Evolutionary conservation across 2,888 invertebrate species (phyloP).

Genomic region (Odontothrips loti): DNA sequence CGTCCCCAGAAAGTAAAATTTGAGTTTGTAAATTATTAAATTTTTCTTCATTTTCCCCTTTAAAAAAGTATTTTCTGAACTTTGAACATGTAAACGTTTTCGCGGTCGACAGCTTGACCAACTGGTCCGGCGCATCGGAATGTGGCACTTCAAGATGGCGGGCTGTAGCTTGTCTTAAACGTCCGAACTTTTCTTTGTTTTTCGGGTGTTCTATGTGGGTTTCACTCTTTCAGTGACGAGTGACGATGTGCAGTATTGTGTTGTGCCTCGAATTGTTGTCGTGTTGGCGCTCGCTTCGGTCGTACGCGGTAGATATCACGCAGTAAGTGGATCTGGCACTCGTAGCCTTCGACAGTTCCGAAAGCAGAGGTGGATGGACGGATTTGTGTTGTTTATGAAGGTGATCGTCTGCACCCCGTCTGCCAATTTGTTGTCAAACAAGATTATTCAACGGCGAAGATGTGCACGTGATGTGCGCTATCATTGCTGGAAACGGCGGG

Average conservation of each 20-base stretch:
- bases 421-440: neutral
- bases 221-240: constrained; percentile 44
- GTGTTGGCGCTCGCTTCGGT: neutral
- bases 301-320: neutral
- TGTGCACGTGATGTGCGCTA: too few species aligned
- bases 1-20: neutral
- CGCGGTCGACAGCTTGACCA: constrained; percentile 32
- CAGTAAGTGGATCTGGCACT: neutral
- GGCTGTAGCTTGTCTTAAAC: constrained; percentile 61
- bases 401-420: constrained; percentile 5
- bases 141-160: constrained; percentile 74
- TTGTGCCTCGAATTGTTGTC: constrained; percentile 46
- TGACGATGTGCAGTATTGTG: constrained; percentile 42
- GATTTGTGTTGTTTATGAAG: constrained; percentile 14
- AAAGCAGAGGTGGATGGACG: neutral
- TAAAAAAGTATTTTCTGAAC: neutral
- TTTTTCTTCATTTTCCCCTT: neutral
- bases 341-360: constrained; percentile 15
- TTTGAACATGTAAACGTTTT: neutral
- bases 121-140: constrained; percentile 50
- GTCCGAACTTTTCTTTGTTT: constrained; percentile 46
- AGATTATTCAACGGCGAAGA: neutral
- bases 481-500: too few species aligned
- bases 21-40: neutral
- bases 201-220: constrained; percentile 42